Evolutionary conservation across 2,888 invertebrate species (phyloP), one percentile per base, ranked within the genome.

Genomic region (Marronus borbonicus): DNA sequence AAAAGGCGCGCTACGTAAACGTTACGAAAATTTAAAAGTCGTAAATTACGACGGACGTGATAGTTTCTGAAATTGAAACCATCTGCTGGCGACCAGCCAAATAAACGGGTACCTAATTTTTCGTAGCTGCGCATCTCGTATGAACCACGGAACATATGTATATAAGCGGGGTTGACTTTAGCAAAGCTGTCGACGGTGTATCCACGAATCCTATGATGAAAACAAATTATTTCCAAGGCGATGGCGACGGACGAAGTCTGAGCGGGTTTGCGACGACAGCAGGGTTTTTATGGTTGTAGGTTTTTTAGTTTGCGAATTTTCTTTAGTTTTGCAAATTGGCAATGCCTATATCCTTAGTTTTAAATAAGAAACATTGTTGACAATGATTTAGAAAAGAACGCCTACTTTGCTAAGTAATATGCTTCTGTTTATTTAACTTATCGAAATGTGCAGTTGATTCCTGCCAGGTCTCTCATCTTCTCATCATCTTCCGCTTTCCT

Each of bases 11-110:
- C 31, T 31, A 62, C 62, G 62, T 31, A 31, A 49, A 68, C 68
- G 28, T 68, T 44, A 58, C 72, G 72, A 74, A 74, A 74, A 62
- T 62, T 62, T 74, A 74, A 74, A 74, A 74, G 44, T 20, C 72
- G 44, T 74, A 74, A 74, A 74, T 74, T 60, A 60, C 44, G 17
- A 12, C 49, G 24, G 44, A 44, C 36, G 60, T 12, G 44, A 60
- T 24, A 31, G 44, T 62, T 62, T 74, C 72, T 39, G 60, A 74
- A 74, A 74, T 60, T 74, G 72, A 74, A 72, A 74, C 72, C 72
- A 60, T 74, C 60, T 74, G 60, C 72, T 60, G 72, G 44, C 60
- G 58, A 50, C 68, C 68, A 50, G 36, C 72, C 72, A 74, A 74
- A 60, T 44, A 44, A 74, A 74, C 72, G 58, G 52, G 44, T 44